Evolutionary conservation across 2,797 vertebrate genomes (phyloP).

Genomic region (Coranthus polyacanthus): DNA sequence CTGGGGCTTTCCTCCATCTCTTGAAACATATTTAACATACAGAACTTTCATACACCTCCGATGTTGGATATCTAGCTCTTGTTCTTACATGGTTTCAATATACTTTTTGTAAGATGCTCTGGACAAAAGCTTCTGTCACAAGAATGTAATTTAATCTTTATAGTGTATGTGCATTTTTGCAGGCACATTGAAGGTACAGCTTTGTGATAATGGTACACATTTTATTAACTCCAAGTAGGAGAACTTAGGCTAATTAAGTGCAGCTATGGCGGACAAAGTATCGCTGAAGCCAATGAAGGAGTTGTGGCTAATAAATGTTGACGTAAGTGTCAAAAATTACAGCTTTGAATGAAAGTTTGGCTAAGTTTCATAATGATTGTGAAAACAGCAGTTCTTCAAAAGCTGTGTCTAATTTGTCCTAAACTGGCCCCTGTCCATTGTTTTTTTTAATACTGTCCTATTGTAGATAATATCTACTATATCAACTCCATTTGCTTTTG

Average conservation of each 20-base stretch:
- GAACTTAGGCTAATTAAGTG: too few species aligned
- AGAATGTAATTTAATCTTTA: too few species aligned
- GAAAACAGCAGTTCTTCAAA: neutral
- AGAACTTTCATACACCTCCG: neutral
- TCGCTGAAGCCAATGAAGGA: too few species aligned
- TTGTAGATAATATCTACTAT: neutral
- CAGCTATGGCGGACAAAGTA: too few species aligned
- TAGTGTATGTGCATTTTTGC: too few species aligned
- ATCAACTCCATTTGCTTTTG: conserved; percentile 7
- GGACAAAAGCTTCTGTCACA: too few species aligned
- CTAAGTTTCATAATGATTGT: neutral
- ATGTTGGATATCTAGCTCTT: too few species aligned
- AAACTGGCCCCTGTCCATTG: neutral
- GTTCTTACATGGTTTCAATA: too few species aligned
- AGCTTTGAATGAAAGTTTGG: too few species aligned
- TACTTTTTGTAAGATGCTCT: too few species aligned
- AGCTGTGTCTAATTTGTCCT: neutral
- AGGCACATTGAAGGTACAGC: neutral
- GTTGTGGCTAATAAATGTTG: neutral
- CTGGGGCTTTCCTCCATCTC: too few species aligned
- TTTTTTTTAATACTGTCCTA: too few species aligned
- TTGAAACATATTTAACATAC: neutral
- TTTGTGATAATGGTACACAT: neutral
- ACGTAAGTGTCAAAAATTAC: conserved; percentile 7
- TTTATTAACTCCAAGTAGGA: neutral